A percentile compares a stretch with the other conserved stretches of the same genome.
Conservation (phyloP, 2,888 invertebrate species). For the Choreutis nemorana region DNA sequence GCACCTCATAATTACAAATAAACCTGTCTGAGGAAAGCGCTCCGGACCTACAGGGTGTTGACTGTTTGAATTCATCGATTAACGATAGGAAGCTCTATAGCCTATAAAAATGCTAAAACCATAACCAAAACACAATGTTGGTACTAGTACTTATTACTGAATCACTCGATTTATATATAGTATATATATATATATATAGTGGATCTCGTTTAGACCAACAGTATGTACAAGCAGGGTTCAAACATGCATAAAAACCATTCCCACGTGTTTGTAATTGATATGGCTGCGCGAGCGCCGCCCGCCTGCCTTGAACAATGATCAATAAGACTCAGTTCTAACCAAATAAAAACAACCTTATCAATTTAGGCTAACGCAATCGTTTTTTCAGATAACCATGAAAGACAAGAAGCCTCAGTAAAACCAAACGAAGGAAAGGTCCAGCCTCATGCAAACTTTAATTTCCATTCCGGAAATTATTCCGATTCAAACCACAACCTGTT, state of each 20-base stretch:
- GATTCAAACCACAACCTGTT: conserved; percentile 47
- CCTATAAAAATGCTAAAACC: too few species aligned
- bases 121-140: too few species aligned
- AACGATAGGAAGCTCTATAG: too few species aligned
- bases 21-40: too few species aligned
- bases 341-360: not conserved
- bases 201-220: too few species aligned
- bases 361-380: not conserved
- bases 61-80: too few species aligned
- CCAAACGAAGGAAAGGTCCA: conserved; percentile 33
- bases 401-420: conserved; percentile 23
- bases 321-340: conserved; percentile 13
- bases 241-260: conserved; percentile 24
- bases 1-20: too few species aligned
- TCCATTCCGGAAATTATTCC: conserved; percentile 26
- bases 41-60: too few species aligned
- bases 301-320: conserved; percentile 20
- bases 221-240: conserved; percentile 12
- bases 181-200: too few species aligned
- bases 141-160: too few species aligned
- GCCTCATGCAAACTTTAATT: conserved; percentile 24
- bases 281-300: conserved; percentile 22
- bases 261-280: conserved; percentile 43
- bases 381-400: conserved; percentile 22
- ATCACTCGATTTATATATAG: too few species aligned